phyloP scores from a whole-genome alignment of 2,888 invertebrate genomes.

The Cataglyphis cursor region DNA sequence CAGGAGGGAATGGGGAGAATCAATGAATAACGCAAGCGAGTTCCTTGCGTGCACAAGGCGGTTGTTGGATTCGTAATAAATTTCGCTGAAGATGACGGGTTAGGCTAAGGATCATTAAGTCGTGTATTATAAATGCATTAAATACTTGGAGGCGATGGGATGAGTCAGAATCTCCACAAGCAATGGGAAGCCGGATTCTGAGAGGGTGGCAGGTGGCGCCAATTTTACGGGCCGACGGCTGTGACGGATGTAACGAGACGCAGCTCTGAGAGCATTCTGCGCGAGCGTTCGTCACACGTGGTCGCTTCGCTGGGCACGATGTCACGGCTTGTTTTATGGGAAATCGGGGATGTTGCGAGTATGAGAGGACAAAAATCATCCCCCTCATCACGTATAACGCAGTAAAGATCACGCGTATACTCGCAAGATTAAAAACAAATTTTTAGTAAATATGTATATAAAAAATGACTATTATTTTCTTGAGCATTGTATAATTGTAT shows the following conservation, averaged over 20 bases:
- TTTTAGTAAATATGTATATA: not conserved
- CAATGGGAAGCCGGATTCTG: slow-evolving; percentile 71
- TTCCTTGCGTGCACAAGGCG: slow-evolving; percentile 42
- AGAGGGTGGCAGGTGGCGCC: slow-evolving; percentile 86
- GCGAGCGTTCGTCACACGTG: slow-evolving; percentile 75
- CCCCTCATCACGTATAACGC: slow-evolving; percentile 25
- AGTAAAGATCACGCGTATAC: not conserved
- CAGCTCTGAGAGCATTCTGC: slow-evolving; percentile 57
- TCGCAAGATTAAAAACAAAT: slow-evolving; percentile 15
- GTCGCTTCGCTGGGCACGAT: slow-evolving; percentile 82
- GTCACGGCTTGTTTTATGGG: slow-evolving; percentile 86
- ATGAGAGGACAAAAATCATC: slow-evolving; percentile 64
- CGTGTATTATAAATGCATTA: slow-evolving; percentile 86
- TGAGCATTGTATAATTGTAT: not conserved
- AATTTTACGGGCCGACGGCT: slow-evolving; percentile 86
- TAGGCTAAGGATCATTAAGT: slow-evolving; percentile 84
- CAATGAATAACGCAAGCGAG: slow-evolving; percentile 37
- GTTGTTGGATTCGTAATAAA: slow-evolving; percentile 72
- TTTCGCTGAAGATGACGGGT: slow-evolving; percentile 77
- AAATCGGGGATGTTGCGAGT: slow-evolving; percentile 72
- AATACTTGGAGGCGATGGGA: slow-evolving; percentile 75
- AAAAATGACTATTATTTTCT: not conserved
- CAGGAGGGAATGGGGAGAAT: not conserved
- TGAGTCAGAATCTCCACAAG: slow-evolving; percentile 72
- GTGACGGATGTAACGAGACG: slow-evolving; percentile 86